Evolutionary conservation across 2,888 invertebrate species (phyloP), one percentile per base, ranked within the genome.

Genomic region (Dryomyza anilis): DNA sequence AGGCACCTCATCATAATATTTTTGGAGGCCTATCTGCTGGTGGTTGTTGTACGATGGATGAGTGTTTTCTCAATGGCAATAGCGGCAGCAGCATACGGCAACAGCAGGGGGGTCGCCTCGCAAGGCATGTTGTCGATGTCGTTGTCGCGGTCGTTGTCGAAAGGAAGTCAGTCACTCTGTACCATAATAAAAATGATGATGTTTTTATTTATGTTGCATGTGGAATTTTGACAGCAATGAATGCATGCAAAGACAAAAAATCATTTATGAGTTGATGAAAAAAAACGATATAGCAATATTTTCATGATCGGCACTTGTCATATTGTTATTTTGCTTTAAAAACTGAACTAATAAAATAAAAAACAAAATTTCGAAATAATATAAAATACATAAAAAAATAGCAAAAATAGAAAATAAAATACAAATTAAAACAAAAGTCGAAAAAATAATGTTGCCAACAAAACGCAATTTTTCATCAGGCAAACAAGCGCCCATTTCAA

Each of bases 181-280:
- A 68, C 65, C 70, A 71, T 70, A 68, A 71, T 73, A 74, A 78
- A 78, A 76, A 75, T 78, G 53, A 53, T 61, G 74, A 79, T 80
- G 79, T 75, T 80, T 79, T 79, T 79, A 79, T 80, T 79, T 78
- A 80, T 78, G 79, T 77, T 72, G 76, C 78, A 78, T 79, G 80
- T 77, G 77, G 73, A 75, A 74, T 78, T 80, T 77, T 77, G 78
- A 79, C 79, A 78, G 78, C 70, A 63, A 67, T 67, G 65, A 63
- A 29, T 16, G 30, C n/a, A n/a, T n/a, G n/a, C n/a, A n/a, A 30
- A 53, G 29, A 53, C 8, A 55, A 55, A 21, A 33, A 33, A 55
- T 23, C n/a, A n/a, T n/a, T n/a, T n/a, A n/a, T n/a, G n/a, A n/a
- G n/a, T n/a, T n/a, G n/a, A n/a, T n/a, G n/a, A n/a, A n/a, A n/a